These are phyloP conservation scores for Spicauda simplicius DNA, from an alignment of 2,888 invertebrate genomes.

Conservation along the genomic window DNA sequence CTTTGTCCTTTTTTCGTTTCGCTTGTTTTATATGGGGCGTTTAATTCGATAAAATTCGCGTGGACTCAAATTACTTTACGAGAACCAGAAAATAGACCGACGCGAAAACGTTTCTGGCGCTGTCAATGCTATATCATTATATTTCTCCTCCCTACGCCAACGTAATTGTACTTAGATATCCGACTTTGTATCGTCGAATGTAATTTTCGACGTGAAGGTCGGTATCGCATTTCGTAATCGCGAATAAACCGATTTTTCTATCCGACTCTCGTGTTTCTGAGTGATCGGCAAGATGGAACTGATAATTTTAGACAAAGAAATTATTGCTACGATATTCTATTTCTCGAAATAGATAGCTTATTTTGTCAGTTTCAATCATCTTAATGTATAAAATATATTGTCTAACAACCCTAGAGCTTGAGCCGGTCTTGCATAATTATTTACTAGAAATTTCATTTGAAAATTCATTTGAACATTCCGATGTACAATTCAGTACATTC, in stretches of 20 bases:
- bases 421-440: no score
- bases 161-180: constrained; percentile 3
- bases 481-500: no score
- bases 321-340: background rate
- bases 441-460: no score
- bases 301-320: background rate
- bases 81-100: constrained; percentile 58
- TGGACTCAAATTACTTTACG: constrained; percentile 69
- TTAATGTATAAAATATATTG: no score
- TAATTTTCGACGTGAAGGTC: background rate
- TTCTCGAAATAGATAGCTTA: background rate
- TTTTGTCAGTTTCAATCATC: no score
- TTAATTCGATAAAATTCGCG: constrained; percentile 77
- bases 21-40: constrained; percentile 76
- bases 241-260: background rate
- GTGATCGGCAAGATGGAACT: background rate
- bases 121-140: constrained; percentile 23
- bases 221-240: background rate
- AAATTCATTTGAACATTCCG: no score
- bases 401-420: no score
- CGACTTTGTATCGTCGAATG: constrained; percentile 18
- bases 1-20: constrained; percentile 72
- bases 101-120: constrained; percentile 48
- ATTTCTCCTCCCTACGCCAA: background rate
- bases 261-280: background rate